Evolutionary conservation across 2,113 vertebrate genomes (phyloP), one percentile per base, ranked within the genome.

Genomic region (Acinonyx jubatus): DNA sequence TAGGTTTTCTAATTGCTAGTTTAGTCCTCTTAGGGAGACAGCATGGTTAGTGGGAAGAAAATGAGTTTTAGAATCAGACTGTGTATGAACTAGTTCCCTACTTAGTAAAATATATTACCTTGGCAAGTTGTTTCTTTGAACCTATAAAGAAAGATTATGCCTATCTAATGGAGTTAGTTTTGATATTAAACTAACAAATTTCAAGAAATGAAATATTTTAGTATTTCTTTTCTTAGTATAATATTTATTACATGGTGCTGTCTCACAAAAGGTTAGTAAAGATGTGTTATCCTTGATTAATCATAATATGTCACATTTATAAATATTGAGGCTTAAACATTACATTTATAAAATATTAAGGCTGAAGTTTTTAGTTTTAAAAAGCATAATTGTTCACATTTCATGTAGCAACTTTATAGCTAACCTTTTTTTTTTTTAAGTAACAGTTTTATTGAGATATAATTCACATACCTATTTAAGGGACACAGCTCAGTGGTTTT

Each of bases 351-450:
- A 71, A 88, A 92, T 57, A 71, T 52, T 94, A 78, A 61, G 38
- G 19, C 16, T 68, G 19, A 69, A 85, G 16, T 74, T 81, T 91
- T 80, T 94, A 81, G 25, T 89, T 83, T 87, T 33, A 80, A 90
- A 96, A 95, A 86, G 31, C 10, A 45, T 23, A 71, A 16, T 69
- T 21, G 50, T 92, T 96, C 48, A 65, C 18, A 87, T 93, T 94
- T 79, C 31, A 52, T 81, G 16, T 76, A 48, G 71, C 48, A 94
- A 13, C 52, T 97, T 98, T 27, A 50, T 97, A 89, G 73, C 23
- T 36, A 87, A 73, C 25, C 68, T 90, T 91, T 78, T 76, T n/a
- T 38, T 73, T 52, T 69, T 50, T 1, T 19, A 61, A 78, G 69
- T 50, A 93, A 79, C 1, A 57, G 41, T 4, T 84, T 92, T 85